Percentiles rank a stretch among this genome's conserved stretches.
phyloP scores from a whole-genome alignment of 1,140 invertebrate genomes.

The Chrysopa pallens region DNA sequence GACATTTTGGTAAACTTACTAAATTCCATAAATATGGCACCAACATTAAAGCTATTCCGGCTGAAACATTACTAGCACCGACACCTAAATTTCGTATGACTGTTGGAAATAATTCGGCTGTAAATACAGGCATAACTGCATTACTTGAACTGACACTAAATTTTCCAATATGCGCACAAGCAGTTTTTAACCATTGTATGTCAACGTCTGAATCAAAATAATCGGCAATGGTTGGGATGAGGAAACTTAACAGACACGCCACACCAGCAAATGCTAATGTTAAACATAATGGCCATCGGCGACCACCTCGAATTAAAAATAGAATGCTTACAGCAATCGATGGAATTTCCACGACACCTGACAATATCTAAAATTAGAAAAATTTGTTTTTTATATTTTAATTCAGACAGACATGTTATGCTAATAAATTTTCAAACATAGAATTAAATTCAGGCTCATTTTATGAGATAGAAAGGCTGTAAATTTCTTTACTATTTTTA shows the following conservation, averaged over 20 bases:
- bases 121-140: constrained; percentile 52
- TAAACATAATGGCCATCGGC: constrained; percentile 43
- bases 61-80: constrained; percentile 47
- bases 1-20: constrained; percentile 35
- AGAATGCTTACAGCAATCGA: constrained; percentile 51
- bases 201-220: constrained; percentile 12
- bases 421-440: too few species aligned
- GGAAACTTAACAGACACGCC: constrained; percentile 36
- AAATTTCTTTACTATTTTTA: too few species aligned
- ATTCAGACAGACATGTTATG: too few species aligned
- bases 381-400: too few species aligned
- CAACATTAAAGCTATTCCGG: constrained; percentile 45
- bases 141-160: constrained; percentile 50
- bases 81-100: constrained; percentile 53
- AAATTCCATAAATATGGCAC: constrained; percentile 55
- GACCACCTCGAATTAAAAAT: constrained; percentile 45
- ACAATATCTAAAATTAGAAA: constrained; percentile 23
- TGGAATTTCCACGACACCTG: constrained; percentile 50
- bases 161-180: constrained; percentile 31
- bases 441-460: too few species aligned
- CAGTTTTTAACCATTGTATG: constrained; percentile 22
- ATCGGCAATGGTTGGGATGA: constrained; percentile 9
- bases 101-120: constrained; percentile 54
- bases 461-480: too few species aligned
- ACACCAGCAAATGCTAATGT: constrained; percentile 42